phyloP scores from a whole-genome alignment of 2,888 invertebrate species.

The Eumacrocentrus americanus region DNA sequence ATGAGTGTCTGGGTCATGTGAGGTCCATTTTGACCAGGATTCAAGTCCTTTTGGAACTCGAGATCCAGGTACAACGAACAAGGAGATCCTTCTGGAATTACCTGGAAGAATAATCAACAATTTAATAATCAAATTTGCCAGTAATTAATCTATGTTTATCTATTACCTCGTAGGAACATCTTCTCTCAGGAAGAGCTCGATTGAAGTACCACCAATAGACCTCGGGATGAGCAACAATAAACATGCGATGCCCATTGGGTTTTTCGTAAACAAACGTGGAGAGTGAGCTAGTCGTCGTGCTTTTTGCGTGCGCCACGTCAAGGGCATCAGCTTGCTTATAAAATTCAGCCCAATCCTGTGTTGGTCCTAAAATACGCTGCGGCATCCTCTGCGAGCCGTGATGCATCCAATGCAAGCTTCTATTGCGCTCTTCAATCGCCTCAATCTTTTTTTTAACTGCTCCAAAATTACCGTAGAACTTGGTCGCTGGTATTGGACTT shows the following conservation, averaged over 20 bases:
- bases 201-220: slow-evolving; percentile 59
- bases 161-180: slow-evolving; percentile 61
- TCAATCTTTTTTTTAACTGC: slow-evolving; percentile 8
- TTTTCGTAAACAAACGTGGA: slow-evolving; percentile 61
- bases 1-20: slow-evolving; percentile 63
- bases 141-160: neutral
- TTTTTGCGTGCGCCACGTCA: slow-evolving; percentile 40
- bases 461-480: slow-evolving; percentile 6
- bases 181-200: slow-evolving; percentile 43
- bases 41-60: slow-evolving; percentile 62
- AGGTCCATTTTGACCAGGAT: slow-evolving; percentile 60
- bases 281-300: slow-evolving; percentile 46
- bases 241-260: slow-evolving; percentile 52
- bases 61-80: slow-evolving; percentile 68
- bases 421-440: slow-evolving; percentile 2
- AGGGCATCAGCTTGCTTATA: slow-evolving; percentile 59
- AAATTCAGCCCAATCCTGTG: slow-evolving; percentile 57
- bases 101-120: slow-evolving; percentile 37
- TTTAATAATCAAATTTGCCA: neutral
- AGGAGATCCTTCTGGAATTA: slow-evolving; percentile 62
- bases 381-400: slow-evolving; percentile 37
- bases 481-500: neutral
- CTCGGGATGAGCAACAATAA: slow-evolving; percentile 61
- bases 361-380: slow-evolving; percentile 51
- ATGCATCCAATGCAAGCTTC: neutral